These are phyloP conservation scores for Clupea harengus DNA, from an alignment of 2,113 vertebrate genomes.

Conservation along the genomic window DNA sequence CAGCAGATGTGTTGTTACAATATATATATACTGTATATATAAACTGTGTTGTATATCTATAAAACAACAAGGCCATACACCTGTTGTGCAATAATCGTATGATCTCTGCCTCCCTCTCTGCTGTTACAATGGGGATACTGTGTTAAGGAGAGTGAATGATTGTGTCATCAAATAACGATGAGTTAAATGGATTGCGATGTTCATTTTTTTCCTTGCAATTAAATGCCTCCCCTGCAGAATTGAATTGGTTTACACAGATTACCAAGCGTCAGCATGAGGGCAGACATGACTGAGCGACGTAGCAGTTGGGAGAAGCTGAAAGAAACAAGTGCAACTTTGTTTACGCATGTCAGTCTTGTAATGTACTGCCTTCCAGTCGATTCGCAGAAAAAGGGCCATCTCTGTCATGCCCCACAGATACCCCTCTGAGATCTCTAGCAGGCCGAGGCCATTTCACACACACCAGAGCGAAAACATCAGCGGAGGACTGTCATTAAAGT, in stretches of 20 bases:
- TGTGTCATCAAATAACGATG: slow-evolving; percentile 12
- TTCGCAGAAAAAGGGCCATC: background rate
- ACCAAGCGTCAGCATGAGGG: background rate
- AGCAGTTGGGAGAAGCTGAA: background rate
- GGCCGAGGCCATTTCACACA: background rate
- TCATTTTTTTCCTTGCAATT: slow-evolving; percentile 10
- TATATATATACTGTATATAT: background rate
- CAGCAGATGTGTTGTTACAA: background rate
- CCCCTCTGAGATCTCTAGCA: background rate
- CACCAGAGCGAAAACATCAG: background rate
- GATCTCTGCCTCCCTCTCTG: background rate
- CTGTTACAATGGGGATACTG: background rate
- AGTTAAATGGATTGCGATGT: background rate
- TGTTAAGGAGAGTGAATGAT: background rate
- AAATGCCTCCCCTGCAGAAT: background rate
- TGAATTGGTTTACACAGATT: background rate
- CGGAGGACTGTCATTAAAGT: background rate
- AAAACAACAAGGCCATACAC: background rate
- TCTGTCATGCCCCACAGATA: background rate
- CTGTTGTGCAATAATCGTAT: background rate
- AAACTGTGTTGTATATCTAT: no score
- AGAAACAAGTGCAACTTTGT: background rate
- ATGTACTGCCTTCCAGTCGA: background rate
- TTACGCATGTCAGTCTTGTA: background rate
- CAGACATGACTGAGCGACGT: background rate